A percentile compares a stretch with the other conserved stretches of the same genome.
phyloP scores from a whole-genome alignment of 2,797 vertebrate genomes.

The Acipenser transmontanus region DNA sequence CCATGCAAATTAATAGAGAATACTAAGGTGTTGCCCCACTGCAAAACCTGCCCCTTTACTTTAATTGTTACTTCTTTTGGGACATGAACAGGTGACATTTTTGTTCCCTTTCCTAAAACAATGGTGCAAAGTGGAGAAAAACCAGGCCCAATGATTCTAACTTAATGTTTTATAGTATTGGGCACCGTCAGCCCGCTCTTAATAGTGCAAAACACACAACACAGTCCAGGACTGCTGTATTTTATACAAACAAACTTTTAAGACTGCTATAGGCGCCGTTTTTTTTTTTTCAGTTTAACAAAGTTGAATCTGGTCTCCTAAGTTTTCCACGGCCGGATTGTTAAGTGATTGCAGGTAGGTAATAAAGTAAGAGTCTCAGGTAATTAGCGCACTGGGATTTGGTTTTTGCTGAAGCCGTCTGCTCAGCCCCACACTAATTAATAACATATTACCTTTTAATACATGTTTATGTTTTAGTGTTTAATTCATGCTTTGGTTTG shows the following conservation, averaged over 20 bases:
- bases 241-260: not conserved
- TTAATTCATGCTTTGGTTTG: conserved; percentile 39
- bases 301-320: not conserved
- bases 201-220: no score
- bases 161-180: no score
- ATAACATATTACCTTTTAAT: conserved; percentile 51
- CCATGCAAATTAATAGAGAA: no score
- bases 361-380: conserved; percentile 37
- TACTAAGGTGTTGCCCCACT: no score
- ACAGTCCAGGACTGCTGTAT: no score
- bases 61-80: no score
- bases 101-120: no score
- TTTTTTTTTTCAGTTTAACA: conserved; percentile 6
- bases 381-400: conserved; percentile 34
- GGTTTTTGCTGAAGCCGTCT: conserved; percentile 7
- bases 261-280: not conserved
- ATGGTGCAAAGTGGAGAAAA: no score
- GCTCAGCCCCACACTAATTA: conserved; percentile 31
- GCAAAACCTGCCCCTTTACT: no score
- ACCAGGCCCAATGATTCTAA: no score
- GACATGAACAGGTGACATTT: no score
- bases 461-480: conserved; percentile 46
- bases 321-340: conserved; percentile 15
- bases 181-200: no score
- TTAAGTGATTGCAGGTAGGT: conserved; percentile 26